Evolutionary conservation across 2,888 invertebrate genomes (phyloP), one percentile per base, ranked within the genome.

Genomic region (Eucera pruinosa): DNA sequence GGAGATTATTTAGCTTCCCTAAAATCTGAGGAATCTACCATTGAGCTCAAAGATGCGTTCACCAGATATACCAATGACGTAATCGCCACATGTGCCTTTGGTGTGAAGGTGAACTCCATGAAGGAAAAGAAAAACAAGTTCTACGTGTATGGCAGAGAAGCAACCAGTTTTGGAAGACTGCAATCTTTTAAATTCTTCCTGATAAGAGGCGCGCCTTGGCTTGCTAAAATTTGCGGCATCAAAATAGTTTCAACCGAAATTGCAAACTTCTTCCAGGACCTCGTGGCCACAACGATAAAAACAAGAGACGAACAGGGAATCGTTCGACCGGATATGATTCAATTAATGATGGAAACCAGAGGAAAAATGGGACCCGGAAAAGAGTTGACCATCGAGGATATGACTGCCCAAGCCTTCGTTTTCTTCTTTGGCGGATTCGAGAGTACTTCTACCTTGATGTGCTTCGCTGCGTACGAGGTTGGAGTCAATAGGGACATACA

Each of bases 271-370:
- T 89, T 90, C 69, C 60, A 27, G 1, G 25, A 78, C 0, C 3
- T 89, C 1, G 84, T 90, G 0, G 25, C 62, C 1, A 64, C 30
- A 0, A 86, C 87, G 0, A 86, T 90, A 1, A 78, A 70, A 0
- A 75, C 75, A 2, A 81, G 89, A 6, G 85, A 87, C 3, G 81
- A 82, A 4, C 36, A 85, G 0, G 83, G 82, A 0, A 85, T 89
- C 20, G 64, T 92, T 3, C 87, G 94, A 66, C 93, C 93, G 0
- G 95, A 95, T 77, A 94, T 95, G 94, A 92, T 95, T 9, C 94
- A 95, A 68, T 81, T 94, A n/a, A 87, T 95, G 61, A 92, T 94
- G 92, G 94, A 94, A 61, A 88, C 89, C 0, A 80, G 85, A 43
- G 87, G 62, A 0, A 84, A 81, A 2, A 0, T 52, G 7, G 52